A percentile compares a stretch with the other conserved stretches of the same genome.
phyloP scores from a whole-genome alignment of 1,140 invertebrate species.

The Formica selysi region DNA sequence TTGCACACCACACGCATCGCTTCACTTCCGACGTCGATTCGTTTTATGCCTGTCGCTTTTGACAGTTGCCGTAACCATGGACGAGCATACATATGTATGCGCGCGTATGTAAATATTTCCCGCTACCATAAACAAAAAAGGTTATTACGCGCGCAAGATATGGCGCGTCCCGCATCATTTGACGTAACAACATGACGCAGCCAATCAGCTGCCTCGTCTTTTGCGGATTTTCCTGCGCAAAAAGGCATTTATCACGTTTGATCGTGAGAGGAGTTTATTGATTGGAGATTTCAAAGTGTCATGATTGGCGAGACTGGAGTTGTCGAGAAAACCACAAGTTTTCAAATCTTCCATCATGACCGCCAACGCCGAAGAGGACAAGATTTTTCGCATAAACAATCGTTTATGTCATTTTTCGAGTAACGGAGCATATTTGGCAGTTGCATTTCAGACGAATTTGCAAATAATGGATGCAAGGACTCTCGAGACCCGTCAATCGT shows the following conservation, averaged over 20 bases:
- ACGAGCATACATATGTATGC: background rate
- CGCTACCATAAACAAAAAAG: too few species aligned
- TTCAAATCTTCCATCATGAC: background rate
- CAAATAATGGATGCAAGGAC: constrained; percentile 76
- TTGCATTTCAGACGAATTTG: constrained; percentile 80
- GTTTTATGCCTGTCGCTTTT: background rate
- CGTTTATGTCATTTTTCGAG: constrained; percentile 82
- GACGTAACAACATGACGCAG: too few species aligned
- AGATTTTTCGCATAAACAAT: constrained; percentile 78
- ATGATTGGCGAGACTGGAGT: background rate
- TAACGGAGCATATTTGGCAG: constrained; percentile 81
- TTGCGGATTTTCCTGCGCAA: too few species aligned
- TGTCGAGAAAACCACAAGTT: background rate
- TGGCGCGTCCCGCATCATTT: too few species aligned
- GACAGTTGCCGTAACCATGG: background rate
- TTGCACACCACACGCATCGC: constrained; percentile 28
- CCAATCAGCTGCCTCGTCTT: too few species aligned
- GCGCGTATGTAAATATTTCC: background rate
- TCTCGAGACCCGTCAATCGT: constrained; percentile 73
- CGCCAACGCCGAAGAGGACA: constrained; percentile 8
- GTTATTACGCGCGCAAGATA: too few species aligned
- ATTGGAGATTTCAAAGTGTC: background rate
- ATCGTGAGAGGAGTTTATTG: background rate
- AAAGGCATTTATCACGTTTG: too few species aligned
- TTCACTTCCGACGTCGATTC: background rate